Base-by-base conservation (phyloP, 2,888 invertebrate species). In the Gordius sp. region DNA sequence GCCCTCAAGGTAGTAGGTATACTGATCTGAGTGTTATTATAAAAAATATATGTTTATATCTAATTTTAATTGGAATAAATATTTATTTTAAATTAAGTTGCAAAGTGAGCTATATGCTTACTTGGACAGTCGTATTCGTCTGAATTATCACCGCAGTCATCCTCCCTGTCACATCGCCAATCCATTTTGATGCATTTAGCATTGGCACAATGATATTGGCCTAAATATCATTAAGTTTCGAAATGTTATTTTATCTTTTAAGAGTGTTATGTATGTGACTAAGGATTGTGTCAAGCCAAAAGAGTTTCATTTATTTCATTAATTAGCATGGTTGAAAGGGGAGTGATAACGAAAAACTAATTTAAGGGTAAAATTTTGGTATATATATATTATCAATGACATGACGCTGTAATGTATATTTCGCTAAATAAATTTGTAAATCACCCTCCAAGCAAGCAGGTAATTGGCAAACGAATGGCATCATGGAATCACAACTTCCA, bases 401-500 rank as follows among this genome's bases (percentile, higher is more conserved):
- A n/a, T n/a, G n/a, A n/a, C n/a, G n/a, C n/a, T n/a, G n/a, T n/a
- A n/a, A n/a, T n/a, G n/a, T n/a, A n/a, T n/a, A n/a, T n/a, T n/a
- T n/a, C n/a, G n/a, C n/a, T n/a, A n/a, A n/a, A n/a, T n/a, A n/a
- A n/a, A n/a, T n/a, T n/a, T n/a, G 47, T 20, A n/a, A n/a, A 4
- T 56, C 41, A 66, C 65, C 80, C 67, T 78, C 75, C 57, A 87
- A 84, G 69, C 89, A 91, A 56, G 89, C 87, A 62, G 77, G 76
- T 26, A 84, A 76, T 66, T 81, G 78, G 68, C 91, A 91, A 78
- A 89, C 81, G 70, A 91, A 91, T 26, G 87, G 87, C 64, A 87
- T 73, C 56, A 91, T 75, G 58, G 82, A 80, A 73, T 89, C 89
- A 69, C 91, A 91, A 28, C 86, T 85, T 58, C 83, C 82, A 60